phyloP scores from a whole-genome alignment of 2,113 vertebrate species.

The Odontesthes bonariensis region DNA sequence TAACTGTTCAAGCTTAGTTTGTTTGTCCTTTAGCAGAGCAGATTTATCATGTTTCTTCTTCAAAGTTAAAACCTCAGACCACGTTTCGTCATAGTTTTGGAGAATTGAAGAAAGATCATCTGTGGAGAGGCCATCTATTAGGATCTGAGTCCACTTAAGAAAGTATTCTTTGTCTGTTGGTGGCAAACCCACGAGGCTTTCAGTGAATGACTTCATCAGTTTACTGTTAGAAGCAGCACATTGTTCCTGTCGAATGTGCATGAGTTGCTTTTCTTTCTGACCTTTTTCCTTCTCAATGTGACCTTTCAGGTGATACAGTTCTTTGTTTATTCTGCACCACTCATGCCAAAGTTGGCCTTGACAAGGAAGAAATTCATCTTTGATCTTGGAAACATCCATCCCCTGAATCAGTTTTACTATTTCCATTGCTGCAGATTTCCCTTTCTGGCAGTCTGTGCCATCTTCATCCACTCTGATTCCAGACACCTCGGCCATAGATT shows the following conservation, averaged over 20 bases:
- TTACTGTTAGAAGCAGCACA: neutral
- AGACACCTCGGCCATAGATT: conserved; percentile 47
- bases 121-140: conserved; percentile 62
- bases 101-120: conserved; percentile 53
- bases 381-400: conserved; percentile 65
- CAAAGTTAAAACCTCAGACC: conserved; percentile 59
- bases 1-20: conserved; percentile 66
- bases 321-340: conserved; percentile 79
- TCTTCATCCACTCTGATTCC: conserved; percentile 75
- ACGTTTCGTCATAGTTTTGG: conserved; percentile 61
- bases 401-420: conserved; percentile 49
- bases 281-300: conserved; percentile 63
- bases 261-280: conserved; percentile 70
- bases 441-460: conserved; percentile 29
- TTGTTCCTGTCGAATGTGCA: conserved; percentile 71
- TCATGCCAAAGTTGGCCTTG: conserved; percentile 72
- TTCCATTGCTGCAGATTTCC: conserved; percentile 50
- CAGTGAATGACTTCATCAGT: conserved; percentile 42
- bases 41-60: conserved; percentile 58
- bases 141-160: conserved; percentile 74
- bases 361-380: conserved; percentile 51
- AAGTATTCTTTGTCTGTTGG: conserved; percentile 72
- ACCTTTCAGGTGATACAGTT: conserved; percentile 70
- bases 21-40: neutral
- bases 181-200: conserved; percentile 39